Percentiles rank a stretch among this genome's conserved stretches.
phyloP scores from a whole-genome alignment of 2,888 invertebrate species.

The Nudaria mundana region DNA sequence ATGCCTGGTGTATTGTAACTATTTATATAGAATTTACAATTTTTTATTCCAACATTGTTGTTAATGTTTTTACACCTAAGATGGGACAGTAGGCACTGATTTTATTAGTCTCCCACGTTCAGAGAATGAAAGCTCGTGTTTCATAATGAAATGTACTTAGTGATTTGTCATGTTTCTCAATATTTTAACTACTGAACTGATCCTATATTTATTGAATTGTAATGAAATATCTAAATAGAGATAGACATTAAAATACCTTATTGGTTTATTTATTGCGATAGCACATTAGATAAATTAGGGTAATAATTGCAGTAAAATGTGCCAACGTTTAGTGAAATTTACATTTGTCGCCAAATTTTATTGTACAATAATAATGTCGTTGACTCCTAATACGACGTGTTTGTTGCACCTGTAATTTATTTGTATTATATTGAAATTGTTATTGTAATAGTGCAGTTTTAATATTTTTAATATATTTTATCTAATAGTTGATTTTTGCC shows the following conservation, averaged over 20 bases:
- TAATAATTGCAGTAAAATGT: constrained; percentile 46
- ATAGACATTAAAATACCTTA: constrained; percentile 30
- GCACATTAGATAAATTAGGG: constrained; percentile 44
- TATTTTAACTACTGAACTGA: constrained; percentile 43
- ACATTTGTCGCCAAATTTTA: constrained; percentile 45
- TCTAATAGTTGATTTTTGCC: constrained; percentile 59
- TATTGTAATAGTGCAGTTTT: constrained; percentile 46
- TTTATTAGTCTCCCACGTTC: constrained; percentile 31
- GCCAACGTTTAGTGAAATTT: constrained; percentile 65
- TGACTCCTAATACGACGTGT: constrained; percentile 41
- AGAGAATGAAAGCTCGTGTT: constrained; percentile 53
- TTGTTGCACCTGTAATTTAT: constrained; percentile 52
- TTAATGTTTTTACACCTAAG: constrained; percentile 46
- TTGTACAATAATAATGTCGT: constrained; percentile 34
- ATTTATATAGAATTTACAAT: constrained; percentile 60
- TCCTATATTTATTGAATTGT: constrained; percentile 30
- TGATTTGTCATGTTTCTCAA: constrained; percentile 28
- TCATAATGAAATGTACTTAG: constrained; percentile 61
- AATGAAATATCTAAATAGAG: constrained; percentile 24
- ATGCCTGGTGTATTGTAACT: constrained; percentile 68
- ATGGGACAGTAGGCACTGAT: constrained; percentile 36
- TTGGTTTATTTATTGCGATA: constrained; percentile 32
- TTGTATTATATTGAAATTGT: constrained; percentile 47
- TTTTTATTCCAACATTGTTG: constrained; percentile 60
- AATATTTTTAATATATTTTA: constrained; percentile 58